phyloP scores from a whole-genome alignment of 2,797 vertebrate species.

The Danio choprae region DNA sequence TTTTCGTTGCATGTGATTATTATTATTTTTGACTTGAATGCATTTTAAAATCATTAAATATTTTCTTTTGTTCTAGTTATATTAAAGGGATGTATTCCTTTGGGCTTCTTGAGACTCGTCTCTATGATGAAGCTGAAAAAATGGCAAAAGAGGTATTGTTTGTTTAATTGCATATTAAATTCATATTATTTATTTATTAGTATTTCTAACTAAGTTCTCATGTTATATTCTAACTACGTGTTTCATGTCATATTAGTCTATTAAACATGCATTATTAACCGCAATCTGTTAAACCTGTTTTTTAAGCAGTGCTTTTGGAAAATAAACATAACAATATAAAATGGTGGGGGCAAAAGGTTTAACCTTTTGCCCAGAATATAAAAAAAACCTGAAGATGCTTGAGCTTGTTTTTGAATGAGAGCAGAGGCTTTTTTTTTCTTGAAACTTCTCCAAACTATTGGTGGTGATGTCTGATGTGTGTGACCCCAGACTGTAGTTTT shows the following conservation, averaged over 20 bases:
- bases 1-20: no score
- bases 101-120: slow-evolving; percentile 89
- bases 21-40: no score
- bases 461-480: no score
- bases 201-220: slow-evolving; percentile 5
- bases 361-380: no score
- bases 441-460: no score
- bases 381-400: no score
- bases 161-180: slow-evolving; percentile 10
- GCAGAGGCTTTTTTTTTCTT: no score
- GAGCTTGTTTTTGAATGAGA: no score
- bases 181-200: background rate
- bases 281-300: background rate
- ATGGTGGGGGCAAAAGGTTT: background rate
- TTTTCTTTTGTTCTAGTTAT: slow-evolving; percentile 83
- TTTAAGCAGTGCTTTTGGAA: background rate
- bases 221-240: no score
- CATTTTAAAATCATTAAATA: no score
- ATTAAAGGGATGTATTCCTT: slow-evolving; percentile 94
- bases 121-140: slow-evolving; percentile 89
- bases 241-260: background rate
- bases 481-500: no score
- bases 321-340: background rate
- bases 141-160: slow-evolving; percentile 87
- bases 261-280: slow-evolving; percentile 2